A percentile compares a stretch with the other conserved stretches of the same genome.
Conservation (phyloP, 2,888 invertebrate species). For the Rambutsinella grinnellia region DNA sequence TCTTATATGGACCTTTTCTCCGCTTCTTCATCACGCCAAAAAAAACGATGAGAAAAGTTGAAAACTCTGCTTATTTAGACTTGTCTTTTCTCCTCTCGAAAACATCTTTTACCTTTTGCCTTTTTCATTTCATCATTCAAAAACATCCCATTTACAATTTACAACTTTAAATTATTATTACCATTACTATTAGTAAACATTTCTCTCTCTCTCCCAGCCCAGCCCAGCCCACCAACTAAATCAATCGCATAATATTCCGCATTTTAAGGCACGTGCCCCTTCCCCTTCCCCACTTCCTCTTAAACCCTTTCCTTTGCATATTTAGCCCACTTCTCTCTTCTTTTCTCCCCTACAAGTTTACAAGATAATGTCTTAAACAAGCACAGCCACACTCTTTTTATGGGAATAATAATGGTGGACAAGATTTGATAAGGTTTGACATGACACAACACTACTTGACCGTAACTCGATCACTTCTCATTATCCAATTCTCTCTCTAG, state of each 20-base stretch:
- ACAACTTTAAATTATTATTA: conserved; percentile 41
- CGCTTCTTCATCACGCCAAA: conserved; percentile 25
- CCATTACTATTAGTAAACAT: too few relatives aligned
- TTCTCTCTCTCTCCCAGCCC: too few relatives aligned
- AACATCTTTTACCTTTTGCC: conserved; percentile 12
- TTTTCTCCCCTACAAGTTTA: not conserved
- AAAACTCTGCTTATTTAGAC: conserved; percentile 43
- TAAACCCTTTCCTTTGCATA: not conserved
- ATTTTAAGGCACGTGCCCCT: too few relatives aligned
- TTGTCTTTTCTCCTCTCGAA: conserved; percentile 33
- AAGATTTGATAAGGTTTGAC: conserved; percentile 23
- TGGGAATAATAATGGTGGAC: conserved; percentile 45
- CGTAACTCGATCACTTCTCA: not conserved
- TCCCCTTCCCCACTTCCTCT: not conserved
- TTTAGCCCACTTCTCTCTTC: not conserved
- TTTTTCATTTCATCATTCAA: conserved; percentile 1
- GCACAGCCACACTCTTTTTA: conserved; percentile 37
- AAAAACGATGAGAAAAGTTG: too few relatives aligned
- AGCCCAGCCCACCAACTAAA: too few relatives aligned
- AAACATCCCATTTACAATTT: not conserved
- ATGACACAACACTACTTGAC: not conserved
- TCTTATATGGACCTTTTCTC: conserved; percentile 54
- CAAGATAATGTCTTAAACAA: too few relatives aligned
- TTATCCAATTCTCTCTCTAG: too few relatives aligned
- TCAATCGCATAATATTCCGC: too few relatives aligned